These are phyloP conservation scores for Dendrocincla fuliginosa DNA, from an alignment of 2,797 vertebrate species.

Conservation along the genomic window DNA sequence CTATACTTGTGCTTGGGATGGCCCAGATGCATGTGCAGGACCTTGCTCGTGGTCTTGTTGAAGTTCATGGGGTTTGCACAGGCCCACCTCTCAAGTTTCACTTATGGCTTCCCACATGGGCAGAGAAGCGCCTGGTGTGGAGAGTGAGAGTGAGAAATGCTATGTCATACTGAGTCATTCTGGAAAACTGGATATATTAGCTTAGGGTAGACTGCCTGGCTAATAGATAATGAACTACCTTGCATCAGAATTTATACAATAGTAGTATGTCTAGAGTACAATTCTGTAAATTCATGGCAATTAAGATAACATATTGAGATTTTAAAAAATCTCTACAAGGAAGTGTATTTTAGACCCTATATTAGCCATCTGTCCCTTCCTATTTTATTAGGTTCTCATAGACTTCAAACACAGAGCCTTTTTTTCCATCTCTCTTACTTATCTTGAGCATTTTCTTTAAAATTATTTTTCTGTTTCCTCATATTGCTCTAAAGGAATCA, in stretches of 20 bases:
- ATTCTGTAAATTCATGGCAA: background rate
- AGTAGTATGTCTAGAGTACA: background rate
- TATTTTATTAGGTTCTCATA: background rate
- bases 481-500: background rate
- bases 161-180: background rate
- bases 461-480: background rate
- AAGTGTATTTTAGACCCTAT: background rate
- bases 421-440: background rate
- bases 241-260: background rate
- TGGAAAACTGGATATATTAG: background rate
- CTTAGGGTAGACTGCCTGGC: background rate
- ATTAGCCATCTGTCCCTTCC: background rate
- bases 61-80: background rate
- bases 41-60: background rate
- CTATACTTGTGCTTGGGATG: background rate
- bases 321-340: background rate
- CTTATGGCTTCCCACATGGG: rapidly evolving
- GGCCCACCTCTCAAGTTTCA: background rate
- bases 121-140: background rate
- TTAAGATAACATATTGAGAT: background rate
- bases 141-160: background rate
- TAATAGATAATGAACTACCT: background rate
- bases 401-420: background rate
- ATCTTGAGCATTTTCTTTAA: conserved; percentile 2
- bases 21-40: rapidly evolving